Base-by-base conservation (phyloP, 30 jellyfish, hydroid and myxozoan species). In the Clytia hemisphaerica region DNA sequence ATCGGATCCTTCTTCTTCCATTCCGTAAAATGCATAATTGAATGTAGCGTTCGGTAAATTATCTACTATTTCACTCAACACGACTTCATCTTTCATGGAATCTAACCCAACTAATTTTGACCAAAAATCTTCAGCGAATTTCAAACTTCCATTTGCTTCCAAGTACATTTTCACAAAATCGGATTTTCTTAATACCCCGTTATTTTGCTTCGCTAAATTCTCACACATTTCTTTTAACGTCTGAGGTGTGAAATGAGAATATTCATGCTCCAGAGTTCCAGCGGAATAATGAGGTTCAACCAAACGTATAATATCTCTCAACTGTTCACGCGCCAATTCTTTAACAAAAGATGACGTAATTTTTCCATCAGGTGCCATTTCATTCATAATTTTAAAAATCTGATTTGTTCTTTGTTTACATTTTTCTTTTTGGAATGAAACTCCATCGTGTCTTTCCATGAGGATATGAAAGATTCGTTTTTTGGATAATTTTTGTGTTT, bases 211-310 rank as follows among this genome's bases (percentile, higher is more conserved):
- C 0, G 57, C 57, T 6, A 66, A 18, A 28, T 30, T 19, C 71
- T 66, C 75, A 12, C 38, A 14, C 26, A 25, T 42, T 10, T 37
- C 79, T 18, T 18, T 37, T 7, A 66, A 1, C 14, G 38, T 14
- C 0, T 66, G 45, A 22, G 71, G 45, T 1, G 26, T n/a, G 0
- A 66, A 22, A 12, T 6, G 71, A 38, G 24, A 37, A 45, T 66
- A 66, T 30, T 66, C 79, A 42, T 66, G 79, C 45, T 66, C 79
- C 38, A 31, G 45, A 2, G 79, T 19, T 25, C 45, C 45, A 14
- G 79, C 14, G 0, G 79, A 36, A 4, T 19, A 71, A 19, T 31
- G 66, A 3, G 71, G 71, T 37, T 66, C 79, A 21, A 66, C 25
- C 10, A 14, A 37, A 33, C 44, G 31, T 5, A 42, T 25, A 12